Evolutionary conservation across 2,113 vertebrate species (phyloP).

Genomic region (Romanogobio albipinnatus): DNA sequence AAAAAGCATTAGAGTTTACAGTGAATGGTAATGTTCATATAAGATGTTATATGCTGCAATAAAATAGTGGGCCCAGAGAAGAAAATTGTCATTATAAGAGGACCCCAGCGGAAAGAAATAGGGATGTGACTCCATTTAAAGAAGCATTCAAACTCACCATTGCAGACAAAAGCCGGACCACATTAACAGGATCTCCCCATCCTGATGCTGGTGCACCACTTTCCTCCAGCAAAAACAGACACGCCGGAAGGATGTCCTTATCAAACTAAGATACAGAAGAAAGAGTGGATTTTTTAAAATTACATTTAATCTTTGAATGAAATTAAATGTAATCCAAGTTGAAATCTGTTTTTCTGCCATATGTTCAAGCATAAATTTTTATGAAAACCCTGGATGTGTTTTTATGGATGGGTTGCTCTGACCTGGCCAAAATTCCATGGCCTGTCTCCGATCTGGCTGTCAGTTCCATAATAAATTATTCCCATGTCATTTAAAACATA

Average conservation of each 20-base stretch:
- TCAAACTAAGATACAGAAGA: constrained; percentile 77
- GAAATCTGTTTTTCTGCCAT: not conserved
- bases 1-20: too few relatives aligned
- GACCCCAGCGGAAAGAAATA: not conserved
- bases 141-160: constrained; percentile 74
- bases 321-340: not conserved
- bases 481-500: constrained; percentile 89
- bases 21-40: too few relatives aligned
- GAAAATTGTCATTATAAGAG: not conserved
- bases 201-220: constrained; percentile 80
- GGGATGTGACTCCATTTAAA: not conserved
- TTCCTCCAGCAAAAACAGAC: constrained; percentile 84
- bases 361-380: not conserved
- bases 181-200: constrained; percentile 81
- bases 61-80: too few relatives aligned
- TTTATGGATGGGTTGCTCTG: not conserved
- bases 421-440: constrained; percentile 95
- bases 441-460: constrained; percentile 86
- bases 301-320: not conserved
- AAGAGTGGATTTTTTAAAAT: not conserved
- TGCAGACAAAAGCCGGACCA: constrained; percentile 86
- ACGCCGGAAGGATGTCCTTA: constrained; percentile 82
- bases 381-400: not conserved
- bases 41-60: too few relatives aligned
- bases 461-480: constrained; percentile 89